These are phyloP conservation scores for Platorchestia sp. DNA, from an alignment of 1,140 invertebrate species.

Conservation along the genomic window DNA sequence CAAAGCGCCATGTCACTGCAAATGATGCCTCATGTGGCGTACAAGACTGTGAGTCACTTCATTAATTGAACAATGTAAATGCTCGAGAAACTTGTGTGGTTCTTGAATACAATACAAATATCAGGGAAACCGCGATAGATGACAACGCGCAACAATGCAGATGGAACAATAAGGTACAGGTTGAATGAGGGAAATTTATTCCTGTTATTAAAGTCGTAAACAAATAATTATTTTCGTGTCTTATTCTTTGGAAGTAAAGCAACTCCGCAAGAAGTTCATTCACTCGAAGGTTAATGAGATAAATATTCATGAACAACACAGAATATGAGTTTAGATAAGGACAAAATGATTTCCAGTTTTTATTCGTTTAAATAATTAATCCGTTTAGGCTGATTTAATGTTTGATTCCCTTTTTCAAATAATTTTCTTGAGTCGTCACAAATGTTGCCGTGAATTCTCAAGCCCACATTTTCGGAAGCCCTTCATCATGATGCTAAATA, in stretches of 20 bases:
- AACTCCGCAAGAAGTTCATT: too few species aligned
- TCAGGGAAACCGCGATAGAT: background rate
- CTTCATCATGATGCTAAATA: too few species aligned
- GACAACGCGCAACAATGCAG: background rate
- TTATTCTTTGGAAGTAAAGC: too few species aligned
- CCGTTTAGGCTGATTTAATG: too few species aligned
- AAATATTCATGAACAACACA: too few species aligned
- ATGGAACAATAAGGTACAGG: background rate
- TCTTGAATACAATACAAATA: background rate
- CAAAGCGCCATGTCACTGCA: too few species aligned
- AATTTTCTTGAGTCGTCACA: background rate
- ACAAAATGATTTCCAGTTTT: too few species aligned
- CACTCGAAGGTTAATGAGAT: too few species aligned
- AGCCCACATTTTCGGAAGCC: background rate
- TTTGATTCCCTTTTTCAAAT: too few species aligned
- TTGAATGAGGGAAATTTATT: too few species aligned
- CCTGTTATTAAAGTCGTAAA: background rate
- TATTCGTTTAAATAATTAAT: too few species aligned
- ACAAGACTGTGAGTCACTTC: background rate
- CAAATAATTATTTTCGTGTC: background rate
- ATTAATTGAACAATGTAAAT: background rate
- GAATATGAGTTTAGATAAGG: too few species aligned
- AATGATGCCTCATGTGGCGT: background rate
- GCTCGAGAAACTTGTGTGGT: background rate
- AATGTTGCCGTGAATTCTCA: background rate